A percentile compares a stretch with the other conserved stretches of the same genome.
Evolutionary conservation across 2,113 vertebrate genomes (phyloP).

Genomic region (Illadopsis cleaveri): DNA sequence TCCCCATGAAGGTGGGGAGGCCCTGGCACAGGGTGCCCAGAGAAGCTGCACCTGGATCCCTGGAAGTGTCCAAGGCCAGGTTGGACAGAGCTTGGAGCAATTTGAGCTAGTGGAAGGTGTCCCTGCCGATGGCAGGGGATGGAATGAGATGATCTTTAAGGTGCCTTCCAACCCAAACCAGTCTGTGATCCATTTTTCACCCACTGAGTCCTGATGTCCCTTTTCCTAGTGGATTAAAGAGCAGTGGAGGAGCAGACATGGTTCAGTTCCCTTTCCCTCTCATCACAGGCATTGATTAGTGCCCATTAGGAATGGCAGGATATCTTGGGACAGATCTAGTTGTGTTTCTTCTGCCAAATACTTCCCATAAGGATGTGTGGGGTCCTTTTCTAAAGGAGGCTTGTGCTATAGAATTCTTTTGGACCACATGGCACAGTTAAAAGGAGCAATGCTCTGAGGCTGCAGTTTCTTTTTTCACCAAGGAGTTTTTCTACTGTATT

Average conservation of each 20-base stretch:
- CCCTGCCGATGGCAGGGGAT: fast-evolving
- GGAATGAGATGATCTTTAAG: background rate
- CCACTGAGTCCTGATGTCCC: background rate
- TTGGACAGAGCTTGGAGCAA: fast-evolving
- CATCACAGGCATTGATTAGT: background rate
- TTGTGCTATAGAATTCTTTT: background rate
- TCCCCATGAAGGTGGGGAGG: fast-evolving
- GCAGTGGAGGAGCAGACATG: background rate
- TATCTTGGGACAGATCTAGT: background rate
- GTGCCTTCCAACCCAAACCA: background rate
- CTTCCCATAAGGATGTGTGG: background rate
- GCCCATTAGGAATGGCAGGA: background rate
- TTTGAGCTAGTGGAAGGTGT: fast-evolving
- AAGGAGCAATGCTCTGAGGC: background rate
- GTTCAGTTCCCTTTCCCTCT: background rate
- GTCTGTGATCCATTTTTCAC: background rate
- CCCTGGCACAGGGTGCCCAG: background rate
- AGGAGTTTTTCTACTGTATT: background rate
- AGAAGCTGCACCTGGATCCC: background rate
- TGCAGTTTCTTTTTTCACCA: background rate
- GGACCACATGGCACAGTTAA: background rate
- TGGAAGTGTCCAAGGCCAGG: background rate
- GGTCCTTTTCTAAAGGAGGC: background rate
- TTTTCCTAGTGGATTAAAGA: background rate
- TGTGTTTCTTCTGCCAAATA: background rate